Evolutionary conservation across 2,888 invertebrate genomes (phyloP).

Genomic region (Danaus chrysippus): DNA sequence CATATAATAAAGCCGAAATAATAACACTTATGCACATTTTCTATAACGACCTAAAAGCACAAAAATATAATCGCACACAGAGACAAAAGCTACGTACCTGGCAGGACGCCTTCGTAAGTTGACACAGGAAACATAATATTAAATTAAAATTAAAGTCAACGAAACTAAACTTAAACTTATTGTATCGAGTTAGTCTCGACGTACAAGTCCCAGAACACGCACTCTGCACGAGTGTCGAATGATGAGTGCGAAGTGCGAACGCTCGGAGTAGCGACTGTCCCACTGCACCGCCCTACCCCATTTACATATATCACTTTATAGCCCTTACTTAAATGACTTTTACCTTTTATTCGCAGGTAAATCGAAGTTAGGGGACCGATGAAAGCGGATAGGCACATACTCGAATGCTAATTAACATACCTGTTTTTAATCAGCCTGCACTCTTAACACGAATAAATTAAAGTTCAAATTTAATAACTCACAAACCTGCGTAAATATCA

Average conservation of each 20-base stretch:
- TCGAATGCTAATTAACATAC: slow-evolving; percentile 35
- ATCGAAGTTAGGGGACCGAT: slow-evolving; percentile 70
- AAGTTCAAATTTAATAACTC: slow-evolving; percentile 19
- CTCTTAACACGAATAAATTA: slow-evolving; percentile 17
- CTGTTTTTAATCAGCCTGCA: slow-evolving; percentile 30
- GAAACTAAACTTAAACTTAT: not conserved
- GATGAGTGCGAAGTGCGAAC: slow-evolving; percentile 42
- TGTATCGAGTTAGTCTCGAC: slow-evolving; percentile 14
- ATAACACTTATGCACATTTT: not conserved
- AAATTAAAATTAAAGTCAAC: slow-evolving; percentile 10
- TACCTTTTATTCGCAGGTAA: slow-evolving; percentile 78
- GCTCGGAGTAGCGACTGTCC: slow-evolving; percentile 48
- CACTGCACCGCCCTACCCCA: slow-evolving; percentile 74
- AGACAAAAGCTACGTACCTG: slow-evolving; percentile 47
- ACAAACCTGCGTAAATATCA: slow-evolving; percentile 19
- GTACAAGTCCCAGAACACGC: slow-evolving; percentile 39
- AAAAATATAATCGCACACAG: not conserved
- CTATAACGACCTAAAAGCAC: not conserved
- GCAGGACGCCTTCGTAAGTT: slow-evolving; percentile 59
- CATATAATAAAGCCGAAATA: too few relatives aligned
- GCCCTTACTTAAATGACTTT: slow-evolving; percentile 77
- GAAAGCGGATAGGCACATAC: slow-evolving; percentile 56
- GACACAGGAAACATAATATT: slow-evolving; percentile 66
- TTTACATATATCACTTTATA: slow-evolving; percentile 72
- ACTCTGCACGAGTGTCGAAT: slow-evolving; percentile 39